Percentiles rank a stretch among this genome's conserved stretches.
Conservation (phyloP, 2,113 vertebrate genomes). For the Xenopus borealis region DNA sequence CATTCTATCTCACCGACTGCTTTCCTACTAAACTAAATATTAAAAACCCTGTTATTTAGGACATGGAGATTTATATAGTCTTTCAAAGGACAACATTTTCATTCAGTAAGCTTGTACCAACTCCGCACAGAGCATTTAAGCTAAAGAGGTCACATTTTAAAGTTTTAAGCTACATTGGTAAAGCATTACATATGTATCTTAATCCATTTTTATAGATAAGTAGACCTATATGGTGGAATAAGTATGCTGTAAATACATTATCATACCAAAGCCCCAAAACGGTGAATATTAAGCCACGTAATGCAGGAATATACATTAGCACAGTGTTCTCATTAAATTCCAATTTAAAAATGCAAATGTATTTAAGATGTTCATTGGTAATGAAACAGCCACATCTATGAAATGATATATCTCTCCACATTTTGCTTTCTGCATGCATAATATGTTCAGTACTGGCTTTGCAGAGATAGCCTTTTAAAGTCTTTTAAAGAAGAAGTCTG, state of each 20-base stretch:
- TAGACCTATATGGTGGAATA: constrained; percentile 25
- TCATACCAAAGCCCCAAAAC: constrained; percentile 26
- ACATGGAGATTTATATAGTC: too few relatives aligned
- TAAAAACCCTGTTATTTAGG: too few relatives aligned
- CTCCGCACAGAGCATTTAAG: too few relatives aligned
- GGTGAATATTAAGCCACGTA: constrained; percentile 18
- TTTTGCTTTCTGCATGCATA: constrained; percentile 13
- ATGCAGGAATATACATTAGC: constrained; percentile 32
- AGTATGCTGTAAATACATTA: constrained; percentile 36
- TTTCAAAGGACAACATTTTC: too few relatives aligned
- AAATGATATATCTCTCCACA: constrained; percentile 23
- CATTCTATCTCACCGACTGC: too few relatives aligned
- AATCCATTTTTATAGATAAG: constrained; percentile 1
- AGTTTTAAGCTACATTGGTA: too few relatives aligned
- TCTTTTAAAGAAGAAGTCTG: neutral
- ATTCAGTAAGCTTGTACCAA: too few relatives aligned
- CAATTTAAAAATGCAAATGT: constrained; percentile 43
- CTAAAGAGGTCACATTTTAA: too few relatives aligned
- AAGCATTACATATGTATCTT: too few relatives aligned
- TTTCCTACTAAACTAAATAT: too few relatives aligned
- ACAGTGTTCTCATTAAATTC: constrained; percentile 38
- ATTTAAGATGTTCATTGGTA: constrained; percentile 21
- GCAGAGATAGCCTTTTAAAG: neutral
- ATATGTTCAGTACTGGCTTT: neutral
- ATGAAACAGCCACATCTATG: constrained; percentile 18